Evolutionary conservation across 1,140 invertebrate species (phyloP).

Genomic region (Papilio helenus): DNA sequence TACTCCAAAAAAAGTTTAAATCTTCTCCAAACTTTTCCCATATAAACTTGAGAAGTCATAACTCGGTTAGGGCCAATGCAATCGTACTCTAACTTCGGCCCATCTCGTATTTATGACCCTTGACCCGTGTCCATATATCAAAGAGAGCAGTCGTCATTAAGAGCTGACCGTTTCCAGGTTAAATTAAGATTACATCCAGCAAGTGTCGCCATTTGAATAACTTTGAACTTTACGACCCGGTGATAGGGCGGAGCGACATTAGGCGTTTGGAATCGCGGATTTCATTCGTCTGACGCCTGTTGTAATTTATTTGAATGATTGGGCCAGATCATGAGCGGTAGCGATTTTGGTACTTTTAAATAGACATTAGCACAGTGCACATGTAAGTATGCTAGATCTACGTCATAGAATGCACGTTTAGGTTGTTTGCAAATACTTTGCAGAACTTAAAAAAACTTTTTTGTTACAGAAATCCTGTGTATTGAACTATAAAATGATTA

Average conservation of each 20-base stretch:
- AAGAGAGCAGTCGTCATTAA: slow-evolving; percentile 39
- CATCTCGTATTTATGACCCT: slow-evolving; percentile 40
- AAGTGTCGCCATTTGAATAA: slow-evolving; percentile 23
- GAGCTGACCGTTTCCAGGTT: slow-evolving; percentile 37
- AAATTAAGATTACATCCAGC: slow-evolving; percentile 41
- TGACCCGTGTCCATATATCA: slow-evolving; percentile 38
- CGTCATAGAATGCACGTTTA: too few relatives aligned
- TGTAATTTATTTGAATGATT: slow-evolving; percentile 49
- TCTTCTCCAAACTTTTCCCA: slow-evolving; percentile 13
- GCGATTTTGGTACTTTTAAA: background rate
- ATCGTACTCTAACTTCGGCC: slow-evolving; percentile 3
- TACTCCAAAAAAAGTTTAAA: slow-evolving; percentile 28
- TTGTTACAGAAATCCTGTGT: too few relatives aligned
- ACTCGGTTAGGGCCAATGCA: slow-evolving; percentile 39
- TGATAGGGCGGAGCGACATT: slow-evolving; percentile 38
- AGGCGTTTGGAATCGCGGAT: slow-evolving; percentile 42
- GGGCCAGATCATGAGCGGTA: slow-evolving; percentile 28
- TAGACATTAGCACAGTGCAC: too few relatives aligned
- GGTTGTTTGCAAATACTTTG: too few relatives aligned
- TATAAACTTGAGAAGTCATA: slow-evolving; percentile 33
- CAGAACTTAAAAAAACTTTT: too few relatives aligned
- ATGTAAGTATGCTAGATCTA: too few relatives aligned
- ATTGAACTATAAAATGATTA: too few relatives aligned
- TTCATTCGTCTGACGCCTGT: slow-evolving; percentile 48
- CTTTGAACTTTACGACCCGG: slow-evolving; percentile 47